Evolutionary conservation across 2,113 vertebrate genomes (phyloP), one percentile per base, ranked within the genome.

Genomic region (Myotis yumanensis): DNA sequence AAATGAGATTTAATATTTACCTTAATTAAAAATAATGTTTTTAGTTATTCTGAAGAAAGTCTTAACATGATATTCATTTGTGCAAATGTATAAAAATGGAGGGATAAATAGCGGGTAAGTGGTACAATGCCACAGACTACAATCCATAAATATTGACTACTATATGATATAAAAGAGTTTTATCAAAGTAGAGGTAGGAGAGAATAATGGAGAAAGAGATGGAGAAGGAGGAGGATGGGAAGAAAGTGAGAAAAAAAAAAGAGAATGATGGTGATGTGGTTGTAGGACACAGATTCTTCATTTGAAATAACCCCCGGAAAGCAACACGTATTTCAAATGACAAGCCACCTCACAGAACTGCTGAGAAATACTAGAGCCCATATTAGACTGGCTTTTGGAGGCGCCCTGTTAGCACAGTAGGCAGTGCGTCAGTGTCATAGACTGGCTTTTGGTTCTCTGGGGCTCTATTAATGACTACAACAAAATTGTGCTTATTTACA

Each of bases 21-120:
- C 6, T 81, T 85, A 68, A 92, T 62, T 90, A 68, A 68, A 95
- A 72, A 40, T 66, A 62, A 0, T 85, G 28, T 51, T 91, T 93
- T 88, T 68, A 71, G 68, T 90, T 86, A 93, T 37, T 17, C 48
- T 83, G 54, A n/a, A 92, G 91, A 75, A 86, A 90, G 14, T 35
- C 40, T 77, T 82, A 59, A 76, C 54, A 48, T 72, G 69, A 54
- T 71, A 76, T 3, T 83, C 25, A 48, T 79, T 77, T 72, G 40
- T 73, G 81, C 89, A 62, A 77, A 72, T 14, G 22, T 66, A 73
- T 83, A 37, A 79, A 89, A 59, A 32, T 66, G 40, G 35, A 84
- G 20, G 59, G 23, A 59, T 83, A 90, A 62, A 86, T 17, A 86
- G 30, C 57, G 16, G 1, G 2, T 32, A 90, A 87, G 25, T 35